Evolutionary conservation across 2,888 invertebrate genomes (phyloP), one percentile per base, ranked within the genome.

Genomic region (Campaea margaritaria): DNA sequence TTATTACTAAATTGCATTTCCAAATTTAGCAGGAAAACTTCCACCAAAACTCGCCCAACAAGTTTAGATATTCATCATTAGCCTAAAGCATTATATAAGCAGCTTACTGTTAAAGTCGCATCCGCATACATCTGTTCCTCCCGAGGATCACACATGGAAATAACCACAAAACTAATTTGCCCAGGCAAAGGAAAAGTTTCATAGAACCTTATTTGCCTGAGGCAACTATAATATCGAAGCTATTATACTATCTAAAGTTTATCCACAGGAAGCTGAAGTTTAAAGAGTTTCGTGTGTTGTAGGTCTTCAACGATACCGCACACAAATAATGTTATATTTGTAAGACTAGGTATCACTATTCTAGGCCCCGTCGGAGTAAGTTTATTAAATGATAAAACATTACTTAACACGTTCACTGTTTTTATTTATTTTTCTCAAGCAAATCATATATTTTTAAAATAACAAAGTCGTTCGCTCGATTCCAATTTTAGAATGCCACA

Each of bases 181-280:
- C 55, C 54, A 15, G 49, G 51, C 55, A 59, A 53, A 60, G 60
- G 52, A 47, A 28, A 64, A 58, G 39, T 64, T 64, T 56, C 45
- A 51, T 51, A 51, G 56, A 15, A 52, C 59, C 56, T 58, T 60
- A 62, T 67, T 62, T 64, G 59, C 45, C 45, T n/a, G 28, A 41
- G 44, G 48, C 47, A 56, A 58, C 64, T 64, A 60, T 58, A 50
- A 43, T 55, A 57, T 55, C 12, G 52, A 56, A 46, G 57, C 57
- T 58, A 64, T 58, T 53, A 58, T 48, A 42, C 58, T 62, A 62
- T 67, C 53, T 31, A 64, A 64, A 64, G 60, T 67, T 64, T 51
- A 56, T 51, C 55, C 50, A 1, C 1, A n/a, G 36, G 10, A 31
- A 31, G 36, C 1, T 36, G n/a, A 54, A 54, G 45, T 53, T 34